Evolutionary conservation across 2,797 vertebrate species (phyloP).

Genomic region (Meriones psammophilus): DNA sequence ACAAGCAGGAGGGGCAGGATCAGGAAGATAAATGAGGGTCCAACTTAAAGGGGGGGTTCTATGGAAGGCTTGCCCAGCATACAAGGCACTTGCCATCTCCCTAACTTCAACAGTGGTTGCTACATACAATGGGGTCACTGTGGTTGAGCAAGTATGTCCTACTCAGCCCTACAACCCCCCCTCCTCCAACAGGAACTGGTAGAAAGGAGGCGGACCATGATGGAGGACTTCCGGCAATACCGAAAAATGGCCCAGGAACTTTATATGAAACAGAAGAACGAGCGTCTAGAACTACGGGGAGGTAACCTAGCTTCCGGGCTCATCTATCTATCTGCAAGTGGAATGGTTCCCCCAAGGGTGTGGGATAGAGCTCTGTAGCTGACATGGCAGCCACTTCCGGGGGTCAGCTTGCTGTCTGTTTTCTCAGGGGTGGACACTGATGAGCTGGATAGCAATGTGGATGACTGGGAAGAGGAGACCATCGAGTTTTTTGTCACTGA

Average conservation of each 20-base stretch:
- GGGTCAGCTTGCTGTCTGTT: background rate
- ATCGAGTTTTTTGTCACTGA: slow-evolving; percentile 99
- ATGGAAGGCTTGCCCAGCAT: background rate
- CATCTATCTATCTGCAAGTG: no score
- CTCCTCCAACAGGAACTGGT: slow-evolving; percentile 92
- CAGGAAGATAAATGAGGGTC: background rate
- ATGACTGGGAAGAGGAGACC: slow-evolving; percentile 99
- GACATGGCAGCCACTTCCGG: background rate
- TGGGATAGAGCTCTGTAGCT: no score
- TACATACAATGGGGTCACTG: background rate
- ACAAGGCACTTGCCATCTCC: background rate
- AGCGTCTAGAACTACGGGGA: slow-evolving; percentile 96
- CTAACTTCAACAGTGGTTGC: background rate
- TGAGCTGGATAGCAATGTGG: slow-evolving; percentile 97
- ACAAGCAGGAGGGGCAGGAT: background rate
- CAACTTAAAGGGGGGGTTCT: no score
- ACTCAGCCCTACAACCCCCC: background rate
- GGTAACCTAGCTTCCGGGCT: slow-evolving; percentile 85
- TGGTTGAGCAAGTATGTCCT: background rate
- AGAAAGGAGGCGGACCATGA: slow-evolving; percentile 96
- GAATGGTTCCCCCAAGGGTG: no score
- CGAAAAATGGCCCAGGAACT: slow-evolving; percentile 92
- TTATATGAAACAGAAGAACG: slow-evolving; percentile 93
- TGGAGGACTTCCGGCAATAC: slow-evolving; percentile 97
- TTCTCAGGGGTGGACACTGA: slow-evolving; percentile 95